Percentiles rank a stretch among this genome's conserved stretches.
Conservation (phyloP, 2,113 vertebrate species). For the Guaruba guarouba region DNA sequence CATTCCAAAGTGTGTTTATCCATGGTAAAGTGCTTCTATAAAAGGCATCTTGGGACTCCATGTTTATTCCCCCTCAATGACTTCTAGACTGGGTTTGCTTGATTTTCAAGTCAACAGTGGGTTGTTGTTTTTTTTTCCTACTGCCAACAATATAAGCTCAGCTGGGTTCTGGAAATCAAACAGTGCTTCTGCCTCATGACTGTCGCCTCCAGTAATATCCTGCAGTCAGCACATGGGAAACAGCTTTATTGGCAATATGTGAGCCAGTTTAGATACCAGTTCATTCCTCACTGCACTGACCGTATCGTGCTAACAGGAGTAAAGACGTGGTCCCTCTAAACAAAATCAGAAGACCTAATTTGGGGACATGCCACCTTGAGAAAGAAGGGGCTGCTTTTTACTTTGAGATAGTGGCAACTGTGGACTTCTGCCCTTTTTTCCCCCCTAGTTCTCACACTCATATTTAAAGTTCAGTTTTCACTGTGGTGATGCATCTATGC, state of each 20-base stretch:
- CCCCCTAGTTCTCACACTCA: background rate
- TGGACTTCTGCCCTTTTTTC: background rate
- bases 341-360: background rate
- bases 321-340: background rate
- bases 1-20: slow-evolving; percentile 32
- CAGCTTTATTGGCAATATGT: background rate
- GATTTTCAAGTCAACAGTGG: background rate
- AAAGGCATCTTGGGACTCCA: slow-evolving; percentile 36
- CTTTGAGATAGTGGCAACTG: accelerated
- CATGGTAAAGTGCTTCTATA: slow-evolving; percentile 44
- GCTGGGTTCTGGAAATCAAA: slow-evolving; percentile 17
- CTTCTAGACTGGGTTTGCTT: slow-evolving; percentile 6
- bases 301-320: background rate
- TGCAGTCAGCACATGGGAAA: background rate
- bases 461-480: background rate
- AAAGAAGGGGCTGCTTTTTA: background rate
- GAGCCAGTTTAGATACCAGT: background rate
- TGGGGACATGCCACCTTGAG: background rate
- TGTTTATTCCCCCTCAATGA: slow-evolving; percentile 28
- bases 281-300: background rate
- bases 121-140: background rate
- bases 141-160: background rate
- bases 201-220: background rate
- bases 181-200: background rate
- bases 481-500: background rate